A percentile compares a stretch with the other conserved stretches of the same genome.
These are phyloP conservation scores for Venusia cambrica DNA, from an alignment of 2,888 invertebrate genomes.

Conservation along the genomic window DNA sequence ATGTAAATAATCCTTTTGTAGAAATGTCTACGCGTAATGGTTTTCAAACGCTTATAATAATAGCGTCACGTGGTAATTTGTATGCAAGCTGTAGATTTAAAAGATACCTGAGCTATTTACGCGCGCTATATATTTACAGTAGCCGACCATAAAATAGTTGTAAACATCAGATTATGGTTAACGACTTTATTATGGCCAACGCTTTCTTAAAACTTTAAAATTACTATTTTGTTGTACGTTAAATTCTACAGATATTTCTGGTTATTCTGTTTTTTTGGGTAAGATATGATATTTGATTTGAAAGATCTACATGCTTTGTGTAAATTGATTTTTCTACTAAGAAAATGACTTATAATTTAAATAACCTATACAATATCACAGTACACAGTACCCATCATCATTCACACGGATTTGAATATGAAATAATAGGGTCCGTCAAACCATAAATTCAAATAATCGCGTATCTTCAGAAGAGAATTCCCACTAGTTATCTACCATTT, in stretches of 20 bases:
- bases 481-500: slow-evolving; percentile 19
- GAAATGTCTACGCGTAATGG: slow-evolving; percentile 42
- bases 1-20: slow-evolving; percentile 30
- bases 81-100: slow-evolving; percentile 31
- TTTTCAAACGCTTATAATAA: slow-evolving; percentile 42
- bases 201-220: no score
- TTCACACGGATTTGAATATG: slow-evolving; percentile 20
- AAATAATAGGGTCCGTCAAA: slow-evolving; percentile 16
- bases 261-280: no score
- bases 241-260: no score
- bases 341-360: no score
- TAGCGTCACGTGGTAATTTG: slow-evolving; percentile 36
- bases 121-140: slow-evolving; percentile 1
- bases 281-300: no score
- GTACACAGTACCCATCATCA: slow-evolving; percentile 16
- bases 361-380: no score
- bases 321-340: no score
- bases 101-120: slow-evolving; percentile 7
- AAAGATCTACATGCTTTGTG: no score
- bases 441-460: slow-evolving; percentile 16
- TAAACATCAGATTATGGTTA: slow-evolving; percentile 35
- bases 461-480: slow-evolving; percentile 14
- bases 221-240: no score
- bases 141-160: slow-evolving; percentile 20
- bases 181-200: slow-evolving; percentile 36